Conservation (phyloP, 2,888 invertebrate genomes). For the Standfussiana lucernea region DNA sequence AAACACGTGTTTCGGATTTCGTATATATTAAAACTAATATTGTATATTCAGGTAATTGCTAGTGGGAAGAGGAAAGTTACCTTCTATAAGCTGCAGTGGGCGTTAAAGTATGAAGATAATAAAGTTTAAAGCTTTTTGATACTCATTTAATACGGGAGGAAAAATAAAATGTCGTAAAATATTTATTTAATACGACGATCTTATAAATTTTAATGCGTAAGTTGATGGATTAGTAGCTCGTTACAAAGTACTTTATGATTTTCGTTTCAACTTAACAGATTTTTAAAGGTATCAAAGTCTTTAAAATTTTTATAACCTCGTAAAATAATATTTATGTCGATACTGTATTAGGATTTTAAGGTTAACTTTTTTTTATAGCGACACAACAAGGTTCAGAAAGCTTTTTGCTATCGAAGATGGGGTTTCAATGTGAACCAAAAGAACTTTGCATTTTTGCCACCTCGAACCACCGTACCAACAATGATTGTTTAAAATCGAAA, state of each 20-base stretch:
- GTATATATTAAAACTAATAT: no score
- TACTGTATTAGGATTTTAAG: conserved; percentile 19
- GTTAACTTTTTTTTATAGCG: conserved; percentile 12
- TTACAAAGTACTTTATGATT: conserved; percentile 54
- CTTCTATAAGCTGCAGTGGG: conserved; percentile 12
- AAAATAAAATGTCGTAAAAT: conserved; percentile 49
- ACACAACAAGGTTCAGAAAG: background rate
- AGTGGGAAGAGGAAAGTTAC: background rate
- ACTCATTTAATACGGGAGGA: conserved; percentile 13
- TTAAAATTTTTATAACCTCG: conserved; percentile 57
- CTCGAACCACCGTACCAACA: conserved; percentile 11
- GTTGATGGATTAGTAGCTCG: conserved; percentile 60
- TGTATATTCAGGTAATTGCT: background rate
- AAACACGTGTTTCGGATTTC: no score
- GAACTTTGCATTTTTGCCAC: conserved; percentile 1
- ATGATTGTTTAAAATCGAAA: conserved; percentile 49
- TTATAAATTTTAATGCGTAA: conserved; percentile 49
- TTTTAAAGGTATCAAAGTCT: conserved; percentile 51
- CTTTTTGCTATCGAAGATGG: background rate
- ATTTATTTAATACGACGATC: conserved; percentile 40
- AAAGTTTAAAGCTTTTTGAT: conserved; percentile 14
- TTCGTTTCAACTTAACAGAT: conserved; percentile 56
- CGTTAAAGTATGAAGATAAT: conserved; percentile 4
- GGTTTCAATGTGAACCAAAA: background rate
- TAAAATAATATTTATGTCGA: conserved; percentile 55